phyloP scores from a whole-genome alignment of 2,113 vertebrate species.

The Tetrao urogallus region DNA sequence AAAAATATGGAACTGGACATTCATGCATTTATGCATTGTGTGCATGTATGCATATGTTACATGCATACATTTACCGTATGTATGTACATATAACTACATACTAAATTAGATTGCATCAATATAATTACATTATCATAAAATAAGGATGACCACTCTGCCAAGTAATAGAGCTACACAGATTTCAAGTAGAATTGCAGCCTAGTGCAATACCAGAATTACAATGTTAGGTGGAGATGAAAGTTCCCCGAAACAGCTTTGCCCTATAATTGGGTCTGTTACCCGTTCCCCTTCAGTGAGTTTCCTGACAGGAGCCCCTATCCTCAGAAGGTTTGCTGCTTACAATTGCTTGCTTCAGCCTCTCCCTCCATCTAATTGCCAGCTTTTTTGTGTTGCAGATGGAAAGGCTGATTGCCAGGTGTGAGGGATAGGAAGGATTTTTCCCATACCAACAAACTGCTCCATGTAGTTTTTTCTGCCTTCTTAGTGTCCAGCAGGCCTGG shows the following conservation, averaged over 20 bases:
- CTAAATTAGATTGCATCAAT: background rate
- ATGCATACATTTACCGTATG: accelerated
- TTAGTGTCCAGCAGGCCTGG: background rate
- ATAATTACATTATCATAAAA: background rate
- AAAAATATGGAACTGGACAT: background rate
- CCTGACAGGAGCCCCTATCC: constrained; percentile 46
- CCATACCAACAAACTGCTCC: background rate
- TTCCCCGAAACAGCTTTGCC: constrained; percentile 39
- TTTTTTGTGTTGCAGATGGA: constrained; percentile 20
- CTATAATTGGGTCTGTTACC: constrained; percentile 56
- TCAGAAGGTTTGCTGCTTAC: constrained; percentile 44
- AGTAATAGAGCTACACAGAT: background rate
- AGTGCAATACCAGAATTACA: background rate
- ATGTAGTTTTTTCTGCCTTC: background rate
- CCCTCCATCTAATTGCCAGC: constrained; percentile 14
- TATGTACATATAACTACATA: background rate
- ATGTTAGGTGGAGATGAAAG: constrained; percentile 34
- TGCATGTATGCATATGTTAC: background rate
- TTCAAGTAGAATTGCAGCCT: accelerated
- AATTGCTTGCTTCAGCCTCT: constrained; percentile 27
- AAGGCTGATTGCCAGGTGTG: constrained; percentile 37
- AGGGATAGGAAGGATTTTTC: constrained; percentile 12
- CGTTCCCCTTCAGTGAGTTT: constrained; percentile 59
- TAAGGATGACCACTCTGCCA: background rate
- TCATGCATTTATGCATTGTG: background rate